Base-by-base conservation (phyloP, 2,797 vertebrate genomes). In the Gallinago stenura region DNA sequence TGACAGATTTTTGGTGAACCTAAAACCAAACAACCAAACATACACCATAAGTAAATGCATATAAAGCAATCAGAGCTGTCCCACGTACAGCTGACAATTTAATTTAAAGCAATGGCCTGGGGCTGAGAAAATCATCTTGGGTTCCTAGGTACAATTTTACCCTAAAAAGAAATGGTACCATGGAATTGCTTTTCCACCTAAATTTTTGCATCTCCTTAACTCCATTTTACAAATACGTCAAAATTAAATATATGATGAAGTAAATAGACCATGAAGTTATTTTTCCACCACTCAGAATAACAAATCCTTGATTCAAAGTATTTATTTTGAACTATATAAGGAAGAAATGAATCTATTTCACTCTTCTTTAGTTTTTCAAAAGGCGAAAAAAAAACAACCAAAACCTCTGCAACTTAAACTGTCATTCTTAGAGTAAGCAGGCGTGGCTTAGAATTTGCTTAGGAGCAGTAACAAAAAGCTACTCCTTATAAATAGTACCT, bases 1-100 rank as follows among this genome's bases (percentile, higher is more conserved):
- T 50, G 98, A 98, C 70, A 98, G 96, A 93, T 98, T 98, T 97
- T 98, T 99, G 94, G 98, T 98, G 97, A 99, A 99, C 95, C 98
- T 97, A 95, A 91, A 97, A 97, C 22, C 88, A 78, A 97, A 95
- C 8, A 97, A 97, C 22, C 88, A 78, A 97, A 95, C 8, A 92
- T 2, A 57, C 16, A 87, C 58, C 33, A 62, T 87, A 86, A 90
- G 39, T 88, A 95, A 94, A 79, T 17, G 33, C 30, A 57, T 14
- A 69, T n/a, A 61, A 80, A 89, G 35, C 46, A 70, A 60, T 77
- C 87, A 85, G 46, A 73, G 21, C 6, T 89, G 68, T 54, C 33
- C 28, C 33, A n/a, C 2, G 37, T 12, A 25, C 5, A n/a, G 31
- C n/a, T 61, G 41, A 70, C n/a, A 82, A 66, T 43, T 70, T 82